A percentile compares a stretch with the other conserved stretches of the same genome.
Conservation (phyloP, 2,888 invertebrate genomes). For the Cyclophora punctaria region DNA sequence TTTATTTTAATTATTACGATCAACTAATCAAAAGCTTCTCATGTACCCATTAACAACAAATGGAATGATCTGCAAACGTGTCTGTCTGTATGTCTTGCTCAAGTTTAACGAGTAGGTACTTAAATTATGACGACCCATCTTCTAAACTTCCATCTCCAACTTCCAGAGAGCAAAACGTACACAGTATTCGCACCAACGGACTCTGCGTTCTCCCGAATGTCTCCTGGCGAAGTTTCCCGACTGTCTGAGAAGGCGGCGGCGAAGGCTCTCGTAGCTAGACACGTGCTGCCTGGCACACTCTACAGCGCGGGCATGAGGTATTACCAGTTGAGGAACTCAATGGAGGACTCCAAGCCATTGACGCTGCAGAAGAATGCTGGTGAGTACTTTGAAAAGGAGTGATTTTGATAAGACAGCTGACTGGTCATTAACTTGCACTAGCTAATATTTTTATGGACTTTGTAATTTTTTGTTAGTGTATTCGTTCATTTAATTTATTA, state of each 20-base stretch:
- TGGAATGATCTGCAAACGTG: too few relatives aligned
- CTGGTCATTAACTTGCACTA: too few relatives aligned
- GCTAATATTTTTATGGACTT: too few relatives aligned
- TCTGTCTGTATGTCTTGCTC: too few relatives aligned
- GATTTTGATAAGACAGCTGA: too few relatives aligned
- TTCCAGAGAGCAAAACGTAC: slow-evolving; percentile 85
- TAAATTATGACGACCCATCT: too few relatives aligned
- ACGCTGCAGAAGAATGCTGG: slow-evolving; percentile 87
- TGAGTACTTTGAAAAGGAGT: slow-evolving; percentile 25
- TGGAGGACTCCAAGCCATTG: slow-evolving; percentile 83
- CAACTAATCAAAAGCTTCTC: too few relatives aligned
- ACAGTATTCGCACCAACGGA: slow-evolving; percentile 91
- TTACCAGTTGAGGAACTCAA: slow-evolving; percentile 87
- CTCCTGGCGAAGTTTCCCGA: slow-evolving; percentile 76
- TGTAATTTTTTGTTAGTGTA: too few relatives aligned
- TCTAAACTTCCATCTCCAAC: background rate
- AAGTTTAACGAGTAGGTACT: too few relatives aligned
- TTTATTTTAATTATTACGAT: too few relatives aligned
- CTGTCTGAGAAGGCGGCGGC: slow-evolving; percentile 79
- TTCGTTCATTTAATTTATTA: too few relatives aligned
- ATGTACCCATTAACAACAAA: too few relatives aligned
- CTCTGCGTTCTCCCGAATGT: slow-evolving; percentile 82
- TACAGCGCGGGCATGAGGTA: slow-evolving; percentile 92
- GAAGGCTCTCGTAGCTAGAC: slow-evolving; percentile 83
- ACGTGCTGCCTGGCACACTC: slow-evolving; percentile 84